phyloP scores from a whole-genome alignment of 1,140 invertebrate genomes.

The Caenorhabditis elegans region WBcel235 BX284606.5:14321501-14322000 shows the following conservation, averaged over 20 bases:
- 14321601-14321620: neutral
- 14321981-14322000: too few relatives aligned
- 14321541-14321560: neutral
- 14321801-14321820: neutral
- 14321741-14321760: too few relatives aligned
- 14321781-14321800: neutral
- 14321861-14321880: slow-evolving; percentile 11
- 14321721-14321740: too few relatives aligned
- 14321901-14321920: neutral
- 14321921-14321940: slow-evolving; percentile 8
- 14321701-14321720: too few relatives aligned
- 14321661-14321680: neutral
- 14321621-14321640: neutral
- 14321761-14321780: too few relatives aligned
- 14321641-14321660: neutral
- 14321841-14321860: neutral
- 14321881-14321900: neutral
- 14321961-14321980: too few relatives aligned
- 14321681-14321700: too few relatives aligned
- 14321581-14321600: slow-evolving; percentile 1
- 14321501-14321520: neutral
- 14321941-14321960: neutral
- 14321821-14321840: neutral
- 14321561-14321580: too few relatives aligned
- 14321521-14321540: slow-evolving; percentile 30